Base-by-base conservation (phyloP, 2,888 invertebrate genomes). In the Drosophila ustulata region DNA sequence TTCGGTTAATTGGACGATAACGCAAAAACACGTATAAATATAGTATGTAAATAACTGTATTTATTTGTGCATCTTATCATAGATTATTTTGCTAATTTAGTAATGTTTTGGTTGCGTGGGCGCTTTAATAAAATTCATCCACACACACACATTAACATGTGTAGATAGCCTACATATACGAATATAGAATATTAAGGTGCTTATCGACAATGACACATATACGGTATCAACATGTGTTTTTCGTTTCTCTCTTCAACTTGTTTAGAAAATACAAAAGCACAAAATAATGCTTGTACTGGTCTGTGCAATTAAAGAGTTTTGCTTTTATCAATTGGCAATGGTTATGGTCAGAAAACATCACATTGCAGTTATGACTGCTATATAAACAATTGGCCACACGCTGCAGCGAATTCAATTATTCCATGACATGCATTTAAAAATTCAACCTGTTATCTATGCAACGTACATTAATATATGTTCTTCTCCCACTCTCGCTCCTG, bases 191-290 rank as follows among this genome's bases (percentile, higher is more conserved):
- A 37, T 37, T 11, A n/a, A 41, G 34, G 32, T 47, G 51, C 66
- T 70, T 66, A 75, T 75, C 66, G 62, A 13, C 77, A 72, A 49
- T 78, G 78, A 73, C 78, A 76, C 62, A 76, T 52, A 75, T 66
- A 59, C 18, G 34, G n/a, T 65, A 77, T 73, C 62, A 65, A 66
- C 65, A 76, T 66, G 68, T 59, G 65, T 78, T 75, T 74, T 59
- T 13, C 30, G 43, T 57, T 50, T 30, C 50, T 18, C 18, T 18
- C 18, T 18, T 18, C 18, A 2, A 18, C 18, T 18, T 18, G 41
- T 51, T 59, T 45, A 50, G 57, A 53, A 67, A 51, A 43, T 9
- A 55, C 49, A 49, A 34, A 46, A 47, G 23, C 34, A 47, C 18
- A 47, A 47, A 8, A 34, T 66, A 30, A 26, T 41, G 39, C 3